Evolutionary conservation across 2,797 vertebrate genomes (phyloP), one percentile per base, ranked within the genome.

Genomic region (Adrianichthys oophorus): DNA sequence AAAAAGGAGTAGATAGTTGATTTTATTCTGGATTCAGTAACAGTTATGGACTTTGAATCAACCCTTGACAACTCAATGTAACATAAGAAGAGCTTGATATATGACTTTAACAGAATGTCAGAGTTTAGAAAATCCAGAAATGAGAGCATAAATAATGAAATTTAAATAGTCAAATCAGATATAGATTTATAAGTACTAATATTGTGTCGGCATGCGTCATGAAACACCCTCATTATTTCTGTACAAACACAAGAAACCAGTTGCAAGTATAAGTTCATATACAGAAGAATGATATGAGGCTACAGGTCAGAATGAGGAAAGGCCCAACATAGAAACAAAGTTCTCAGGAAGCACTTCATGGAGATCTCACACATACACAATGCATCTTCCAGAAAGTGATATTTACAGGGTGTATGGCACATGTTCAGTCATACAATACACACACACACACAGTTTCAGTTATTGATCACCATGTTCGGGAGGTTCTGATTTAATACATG

Each of bases 331-430:
- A 85, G 72, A 81, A 88, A 90, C 86, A 87, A 83, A 70, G 68
- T 80, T 90, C 84, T 82, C 78, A 88, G 92, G 92, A 93, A 93
- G 92, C 92, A 93, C 92, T 92, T 91, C 70, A 83, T 72, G 86
- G 77, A 90, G 75, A 82, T 53, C 62, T 52, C 57, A 56, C 65
- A 59, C 68, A 59, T 72, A 48, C 62, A 53, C 41, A 37, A 37
- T 37, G 32, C 10, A 37, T 57, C 47, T 60, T 75, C n/a, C 17
- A 52, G 40, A 68, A 73, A 67, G 52, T 50, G 23, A 18, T 71
- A 72, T 74, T 21, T 70, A 65, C 70, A 61, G 57, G 43, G 64
- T 32, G 48, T 44, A 52, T 13, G 54, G 48, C 59, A 65, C 52
- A 51, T 18, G n/a, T 7, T 37, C 41, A 40, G 48, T 60, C 56